Percentiles rank a stretch among this genome's conserved stretches.
phyloP scores from a whole-genome alignment of 2,888 invertebrate species.

The Arctia plantaginis region DNA sequence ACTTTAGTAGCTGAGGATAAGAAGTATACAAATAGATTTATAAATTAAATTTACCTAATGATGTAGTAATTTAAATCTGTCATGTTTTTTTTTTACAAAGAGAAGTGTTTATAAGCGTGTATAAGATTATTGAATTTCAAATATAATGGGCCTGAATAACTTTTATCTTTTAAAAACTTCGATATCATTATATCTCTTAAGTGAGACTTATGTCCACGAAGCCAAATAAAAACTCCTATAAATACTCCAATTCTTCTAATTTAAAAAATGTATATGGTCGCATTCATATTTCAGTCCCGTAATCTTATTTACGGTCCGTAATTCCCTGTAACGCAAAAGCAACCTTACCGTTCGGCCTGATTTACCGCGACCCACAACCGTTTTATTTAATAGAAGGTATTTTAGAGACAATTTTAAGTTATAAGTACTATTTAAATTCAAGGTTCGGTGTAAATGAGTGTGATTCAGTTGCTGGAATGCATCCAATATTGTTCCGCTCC shows the following conservation, averaged over 20 bases:
- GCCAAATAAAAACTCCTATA: not conserved
- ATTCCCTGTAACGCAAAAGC: constrained; percentile 12
- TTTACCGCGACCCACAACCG: constrained; percentile 25
- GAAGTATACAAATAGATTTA: not conserved
- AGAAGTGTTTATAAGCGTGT: not conserved
- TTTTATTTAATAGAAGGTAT: constrained; percentile 30
- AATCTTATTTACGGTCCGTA: constrained; percentile 15
- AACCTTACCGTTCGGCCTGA: constrained; percentile 16
- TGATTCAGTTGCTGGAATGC: constrained; percentile 49
- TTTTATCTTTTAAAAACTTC: not conserved
- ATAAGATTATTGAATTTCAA: not conserved
- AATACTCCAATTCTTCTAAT: not conserved
- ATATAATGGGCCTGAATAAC: not conserved
- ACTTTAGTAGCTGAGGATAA: not conserved
- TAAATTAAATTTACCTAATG: not conserved
- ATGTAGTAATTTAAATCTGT: not conserved
- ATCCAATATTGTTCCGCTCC: constrained; percentile 54
- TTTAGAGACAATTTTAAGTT: constrained; percentile 22
- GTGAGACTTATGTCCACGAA: not conserved
- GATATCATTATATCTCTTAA: not conserved
- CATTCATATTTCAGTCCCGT: constrained; percentile 20
- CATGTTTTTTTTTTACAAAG: not conserved
- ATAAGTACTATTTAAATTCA: constrained; percentile 24
- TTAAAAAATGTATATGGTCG: not conserved
- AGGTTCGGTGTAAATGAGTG: constrained; percentile 32